phyloP scores from a whole-genome alignment of 2,888 invertebrate species.

The Anagyrus pseudococci region DNA sequence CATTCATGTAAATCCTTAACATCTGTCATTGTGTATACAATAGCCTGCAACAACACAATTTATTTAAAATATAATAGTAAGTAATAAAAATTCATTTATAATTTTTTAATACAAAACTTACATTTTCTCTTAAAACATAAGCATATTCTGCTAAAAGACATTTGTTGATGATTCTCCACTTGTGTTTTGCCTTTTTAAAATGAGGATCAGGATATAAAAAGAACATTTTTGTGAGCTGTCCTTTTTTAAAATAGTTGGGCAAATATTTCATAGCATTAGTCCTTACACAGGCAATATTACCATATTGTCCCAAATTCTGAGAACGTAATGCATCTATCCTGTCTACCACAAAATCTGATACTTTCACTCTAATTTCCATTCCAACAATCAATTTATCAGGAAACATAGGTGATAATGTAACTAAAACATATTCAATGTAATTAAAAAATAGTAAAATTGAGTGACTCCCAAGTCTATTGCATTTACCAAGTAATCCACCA shows the following conservation, averaged over 20 bases:
- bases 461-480: neutral
- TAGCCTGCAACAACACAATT: slow-evolving; percentile 79
- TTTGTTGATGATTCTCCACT: slow-evolving; percentile 97
- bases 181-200: slow-evolving; percentile 98
- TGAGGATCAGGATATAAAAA: slow-evolving; percentile 99
- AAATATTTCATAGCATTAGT: slow-evolving; percentile 99
- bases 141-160: slow-evolving; percentile 96
- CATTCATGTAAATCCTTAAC: slow-evolving; percentile 96
- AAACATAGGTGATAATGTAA: slow-evolving; percentile 90
- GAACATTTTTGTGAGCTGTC: slow-evolving; percentile 96
- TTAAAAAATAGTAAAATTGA: slow-evolving; percentile 10
- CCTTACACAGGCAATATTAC: slow-evolving; percentile 93
- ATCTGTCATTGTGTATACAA: slow-evolving; percentile 97
- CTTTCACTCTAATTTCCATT: slow-evolving; percentile 97
- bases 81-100: slow-evolving; percentile 9
- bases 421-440: slow-evolving; percentile 58
- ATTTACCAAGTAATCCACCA: slow-evolving; percentile 85
- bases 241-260: slow-evolving; percentile 95
- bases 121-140: slow-evolving; percentile 85
- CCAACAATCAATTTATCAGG: slow-evolving; percentile 90
- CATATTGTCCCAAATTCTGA: slow-evolving; percentile 78
- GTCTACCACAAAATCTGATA: slow-evolving; percentile 97
- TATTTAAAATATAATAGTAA: too few species aligned
- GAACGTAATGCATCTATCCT: slow-evolving; percentile 85
- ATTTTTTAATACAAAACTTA: slow-evolving; percentile 60